Conservation (phyloP, 2,888 invertebrate genomes). For the Melanargia galathea region DNA sequence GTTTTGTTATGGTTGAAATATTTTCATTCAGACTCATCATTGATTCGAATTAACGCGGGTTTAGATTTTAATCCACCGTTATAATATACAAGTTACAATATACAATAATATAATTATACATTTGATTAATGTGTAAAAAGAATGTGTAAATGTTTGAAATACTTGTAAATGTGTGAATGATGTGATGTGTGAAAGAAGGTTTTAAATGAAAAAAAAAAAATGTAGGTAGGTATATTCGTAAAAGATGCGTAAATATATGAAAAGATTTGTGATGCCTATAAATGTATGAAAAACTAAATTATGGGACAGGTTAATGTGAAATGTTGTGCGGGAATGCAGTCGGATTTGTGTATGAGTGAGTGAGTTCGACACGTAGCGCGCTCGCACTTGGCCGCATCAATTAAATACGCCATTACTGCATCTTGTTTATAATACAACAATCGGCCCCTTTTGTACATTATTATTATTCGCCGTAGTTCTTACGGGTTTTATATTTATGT, state of each 20-base stretch:
- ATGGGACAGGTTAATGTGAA: conserved; percentile 39
- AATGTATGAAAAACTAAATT: conserved; percentile 17
- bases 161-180: too few relatives aligned
- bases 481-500: conserved; percentile 63
- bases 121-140: too few relatives aligned
- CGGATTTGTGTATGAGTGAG: conserved; percentile 45
- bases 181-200: too few relatives aligned
- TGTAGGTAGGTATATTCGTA: too few relatives aligned
- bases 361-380: conserved; percentile 44
- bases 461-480: conserved; percentile 66
- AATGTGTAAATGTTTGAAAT: too few relatives aligned
- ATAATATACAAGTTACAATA: too few relatives aligned
- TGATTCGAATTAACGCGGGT: too few relatives aligned
- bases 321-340: conserved; percentile 50
- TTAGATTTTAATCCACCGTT: too few relatives aligned
- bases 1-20: conserved; percentile 2
- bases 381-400: conserved; percentile 55
- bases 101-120: too few relatives aligned
- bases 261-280: conserved; percentile 42
- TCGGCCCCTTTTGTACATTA: conserved; percentile 65
- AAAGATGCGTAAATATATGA: conserved; percentile 6
- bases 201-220: background rate
- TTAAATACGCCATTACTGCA: conserved; percentile 60
- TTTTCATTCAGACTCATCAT: background rate
- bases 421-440: conserved; percentile 57